Evolutionary conservation across 2,797 vertebrate genomes (phyloP).

Genomic region (Callimico goeldii): DNA sequence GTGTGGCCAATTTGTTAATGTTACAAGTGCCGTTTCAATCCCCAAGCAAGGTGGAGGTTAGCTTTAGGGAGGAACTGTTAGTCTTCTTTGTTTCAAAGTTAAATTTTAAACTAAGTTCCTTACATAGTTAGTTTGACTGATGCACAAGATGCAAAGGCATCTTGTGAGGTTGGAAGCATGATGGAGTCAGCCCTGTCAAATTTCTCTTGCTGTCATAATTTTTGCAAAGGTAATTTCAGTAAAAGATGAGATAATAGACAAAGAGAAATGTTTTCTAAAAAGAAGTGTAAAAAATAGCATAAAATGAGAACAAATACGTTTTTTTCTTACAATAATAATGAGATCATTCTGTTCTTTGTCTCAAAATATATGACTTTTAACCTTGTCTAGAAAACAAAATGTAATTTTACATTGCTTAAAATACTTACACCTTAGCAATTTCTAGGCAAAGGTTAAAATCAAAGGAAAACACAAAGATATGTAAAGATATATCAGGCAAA

Average conservation of each 20-base stretch:
- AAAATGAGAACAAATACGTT: background rate
- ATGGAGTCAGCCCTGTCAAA: background rate
- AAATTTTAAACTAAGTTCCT: background rate
- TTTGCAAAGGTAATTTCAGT: background rate
- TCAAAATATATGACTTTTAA: background rate
- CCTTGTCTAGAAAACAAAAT: background rate
- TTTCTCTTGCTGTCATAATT: background rate
- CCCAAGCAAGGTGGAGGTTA: background rate
- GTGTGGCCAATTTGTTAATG: background rate
- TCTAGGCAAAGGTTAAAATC: constrained; percentile 10
- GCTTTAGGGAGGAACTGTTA: background rate
- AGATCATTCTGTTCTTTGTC: background rate
- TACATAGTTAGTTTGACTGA: background rate
- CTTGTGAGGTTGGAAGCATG: too few relatives aligned
- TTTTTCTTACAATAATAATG: background rate
- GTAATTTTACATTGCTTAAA: background rate
- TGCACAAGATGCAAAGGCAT: too few relatives aligned
- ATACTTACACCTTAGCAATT: background rate
- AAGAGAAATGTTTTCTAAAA: constrained; percentile 22
- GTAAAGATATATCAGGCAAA: background rate
- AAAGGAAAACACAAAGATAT: background rate
- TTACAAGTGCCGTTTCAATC: background rate
- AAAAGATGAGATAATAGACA: background rate
- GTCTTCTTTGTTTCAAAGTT: background rate
- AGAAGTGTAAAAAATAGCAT: background rate